Percentiles rank a stretch among this genome's conserved stretches.
phyloP scores from a whole-genome alignment of 2,113 vertebrate species.

The Mormyrus iriodes region DNA sequence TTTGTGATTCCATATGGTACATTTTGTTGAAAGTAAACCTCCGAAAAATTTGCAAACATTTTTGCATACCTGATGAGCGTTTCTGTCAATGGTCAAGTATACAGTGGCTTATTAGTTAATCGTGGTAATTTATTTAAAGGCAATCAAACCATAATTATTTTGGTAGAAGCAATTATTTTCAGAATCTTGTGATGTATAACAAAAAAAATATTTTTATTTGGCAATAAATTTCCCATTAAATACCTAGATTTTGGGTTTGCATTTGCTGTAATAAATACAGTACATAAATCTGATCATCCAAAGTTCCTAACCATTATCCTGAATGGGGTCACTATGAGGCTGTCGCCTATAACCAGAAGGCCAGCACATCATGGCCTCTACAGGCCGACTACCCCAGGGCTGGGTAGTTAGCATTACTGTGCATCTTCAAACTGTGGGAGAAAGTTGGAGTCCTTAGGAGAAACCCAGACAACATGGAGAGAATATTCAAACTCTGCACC shows the following conservation, averaged over 20 bases:
- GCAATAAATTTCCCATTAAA: not conserved
- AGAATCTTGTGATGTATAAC: not conserved
- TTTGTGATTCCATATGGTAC: too few species aligned
- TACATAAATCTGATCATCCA: not conserved
- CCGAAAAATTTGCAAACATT: too few species aligned
- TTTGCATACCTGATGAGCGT: not conserved
- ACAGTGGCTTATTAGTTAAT: not conserved
- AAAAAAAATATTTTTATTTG: not conserved
- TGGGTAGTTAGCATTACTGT: not conserved
- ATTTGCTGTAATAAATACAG: not conserved
- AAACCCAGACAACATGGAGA: not conserved
- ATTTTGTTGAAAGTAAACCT: too few species aligned
- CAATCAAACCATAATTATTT: too few species aligned
- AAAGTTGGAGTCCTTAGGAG: not conserved
- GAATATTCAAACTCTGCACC: not conserved
- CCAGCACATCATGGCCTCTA: not conserved
- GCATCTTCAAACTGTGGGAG: not conserved
- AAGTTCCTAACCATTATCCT: not conserved
- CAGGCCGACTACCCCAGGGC: not conserved
- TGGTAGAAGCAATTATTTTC: too few species aligned
- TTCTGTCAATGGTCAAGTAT: not conserved
- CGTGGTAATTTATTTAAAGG: not conserved
- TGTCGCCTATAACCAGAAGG: not conserved
- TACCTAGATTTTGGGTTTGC: not conserved
- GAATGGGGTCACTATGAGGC: not conserved